Evolutionary conservation across 2,797 vertebrate species (phyloP).

Genomic region (Poeciliopsis infans): DNA sequence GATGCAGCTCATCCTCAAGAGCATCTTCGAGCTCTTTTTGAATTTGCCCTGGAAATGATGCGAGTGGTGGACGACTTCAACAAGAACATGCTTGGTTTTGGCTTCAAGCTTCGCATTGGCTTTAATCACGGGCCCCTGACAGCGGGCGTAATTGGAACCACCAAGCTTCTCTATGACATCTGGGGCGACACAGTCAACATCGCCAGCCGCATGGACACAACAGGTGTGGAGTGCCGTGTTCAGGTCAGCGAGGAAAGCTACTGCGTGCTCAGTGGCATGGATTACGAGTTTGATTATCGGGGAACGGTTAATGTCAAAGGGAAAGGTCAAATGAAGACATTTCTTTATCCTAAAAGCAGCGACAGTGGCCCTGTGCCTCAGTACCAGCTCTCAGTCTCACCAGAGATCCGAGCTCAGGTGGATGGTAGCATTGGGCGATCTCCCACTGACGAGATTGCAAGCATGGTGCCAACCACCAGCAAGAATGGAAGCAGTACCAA

Average conservation of each 20-base stretch:
- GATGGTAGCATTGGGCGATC: conserved; percentile 99
- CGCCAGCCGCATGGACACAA: conserved; percentile 98
- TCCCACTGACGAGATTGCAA: conserved; percentile 94
- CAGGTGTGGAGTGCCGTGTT: conserved; percentile 95
- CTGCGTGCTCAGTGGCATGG: conserved; percentile 91
- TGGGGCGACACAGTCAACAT: conserved; percentile 99
- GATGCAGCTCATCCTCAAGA: conserved; percentile 85
- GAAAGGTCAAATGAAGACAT: conserved; percentile 99
- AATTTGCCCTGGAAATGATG: conserved; percentile 99
- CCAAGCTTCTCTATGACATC: conserved; percentile 97
- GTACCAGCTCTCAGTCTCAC: conserved; percentile 95
- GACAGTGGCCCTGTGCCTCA: conserved; percentile 91
- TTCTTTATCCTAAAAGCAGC: conserved; percentile 93
- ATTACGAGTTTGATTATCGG: conserved; percentile 96
- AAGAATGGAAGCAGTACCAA: conserved; percentile 60
- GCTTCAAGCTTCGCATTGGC: conserved; percentile 97
- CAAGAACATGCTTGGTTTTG: conserved; percentile 99
- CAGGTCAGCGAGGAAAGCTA: conserved; percentile 99
- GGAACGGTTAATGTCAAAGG: conserved; percentile 99
- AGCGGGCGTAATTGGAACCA: conserved; percentile 97
- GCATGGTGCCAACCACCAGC: conserved; percentile 83
- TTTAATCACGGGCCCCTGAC: conserved; percentile 98
- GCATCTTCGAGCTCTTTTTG: conserved; percentile 93
- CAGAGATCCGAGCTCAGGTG: conserved; percentile 95
- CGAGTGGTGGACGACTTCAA: conserved; percentile 98